Percentiles rank a stretch among this genome's conserved stretches.
These are phyloP conservation scores for Trisateles emortualis DNA, from an alignment of 2,888 invertebrate genomes.

Conservation along the genomic window DNA sequence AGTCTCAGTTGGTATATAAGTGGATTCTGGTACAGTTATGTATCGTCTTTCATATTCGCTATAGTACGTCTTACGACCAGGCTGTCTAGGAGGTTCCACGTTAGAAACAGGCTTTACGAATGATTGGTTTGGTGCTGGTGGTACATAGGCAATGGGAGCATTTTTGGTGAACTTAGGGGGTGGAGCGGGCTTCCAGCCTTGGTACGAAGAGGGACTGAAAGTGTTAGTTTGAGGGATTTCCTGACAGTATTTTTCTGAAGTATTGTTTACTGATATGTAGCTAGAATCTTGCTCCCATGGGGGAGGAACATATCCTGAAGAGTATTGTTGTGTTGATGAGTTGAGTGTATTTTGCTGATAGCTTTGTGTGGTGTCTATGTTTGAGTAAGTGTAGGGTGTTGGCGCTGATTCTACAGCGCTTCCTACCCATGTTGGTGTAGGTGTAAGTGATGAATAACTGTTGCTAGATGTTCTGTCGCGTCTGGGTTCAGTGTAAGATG, in stretches of 20 bases:
- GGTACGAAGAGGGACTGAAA: constrained; percentile 51
- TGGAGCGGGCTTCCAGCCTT: constrained; percentile 66
- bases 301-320: constrained; percentile 79
- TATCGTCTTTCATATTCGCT: constrained; percentile 83
- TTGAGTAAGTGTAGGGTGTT: constrained; percentile 64
- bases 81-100: constrained; percentile 62
- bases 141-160: constrained; percentile 75
- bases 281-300: constrained; percentile 81
- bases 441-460: constrained; percentile 63
- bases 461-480: constrained; percentile 58
- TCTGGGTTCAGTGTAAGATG: constrained; percentile 61
- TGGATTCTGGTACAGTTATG: constrained; percentile 80
- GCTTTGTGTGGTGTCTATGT: constrained; percentile 63
- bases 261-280: constrained; percentile 63
- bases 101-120: constrained; percentile 70
- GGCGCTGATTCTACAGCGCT: constrained; percentile 55
- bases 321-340: constrained; percentile 65
- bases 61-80: constrained; percentile 81
- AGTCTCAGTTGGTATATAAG: constrained; percentile 75
- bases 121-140: constrained; percentile 82
- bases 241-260: constrained; percentile 68
- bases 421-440: constrained; percentile 68
- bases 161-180: constrained; percentile 71
- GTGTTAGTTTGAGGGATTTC: constrained; percentile 59
- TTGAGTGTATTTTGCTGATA: constrained; percentile 56